Base-by-base conservation (phyloP, 2,888 invertebrate genomes). In the Dorcus hopei region DNA sequence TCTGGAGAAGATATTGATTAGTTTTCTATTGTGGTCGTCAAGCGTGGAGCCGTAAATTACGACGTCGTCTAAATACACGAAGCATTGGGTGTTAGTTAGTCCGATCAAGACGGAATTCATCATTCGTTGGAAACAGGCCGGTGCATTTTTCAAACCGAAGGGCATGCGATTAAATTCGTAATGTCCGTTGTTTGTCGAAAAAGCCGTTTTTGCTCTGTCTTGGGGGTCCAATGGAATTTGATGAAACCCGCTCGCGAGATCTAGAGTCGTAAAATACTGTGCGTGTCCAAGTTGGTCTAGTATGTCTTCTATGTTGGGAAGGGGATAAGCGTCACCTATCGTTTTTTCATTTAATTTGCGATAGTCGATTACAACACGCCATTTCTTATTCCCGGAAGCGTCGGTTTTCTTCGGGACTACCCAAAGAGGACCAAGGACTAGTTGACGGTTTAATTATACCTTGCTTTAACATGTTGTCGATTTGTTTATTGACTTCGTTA, bases 131-230 rank as follows among this genome's bases (percentile, higher is more conserved):
- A 19, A 19, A 19, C 19, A 19, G 2, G 19, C 19, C 3, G 19
- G 19, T 3, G 19, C 19, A 19, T 19, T 19, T 19, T 19, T 19
- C 3, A 19, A 19, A 2, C 3, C 19, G 3, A 19, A 72, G 0
- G 72, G 72, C 71, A 73, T 74, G 58, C 73, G 61, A 0, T 68
- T 38, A 11, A 70, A 74, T 57, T 74, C 73, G 23, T 68, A 73
- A 38, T 74, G 74, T 9, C 62, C 62, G 2, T 52, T 38, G 1
- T 70, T 69, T 3, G 65, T 72, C 0, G 61, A 58, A 39, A 75
- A 74, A 4, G 71, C 73, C 1, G 73, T 73, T 61, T 73, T 73
- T 52, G 68, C 63, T 9, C 68, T 61, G 23, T 68, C 66, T n/a
- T 61, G 40, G 19, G 41, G 42, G 9, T 51, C 56, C 38, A 70